Conservation (phyloP, 2,888 invertebrate species). For the Meiosimyza platycephala region DNA sequence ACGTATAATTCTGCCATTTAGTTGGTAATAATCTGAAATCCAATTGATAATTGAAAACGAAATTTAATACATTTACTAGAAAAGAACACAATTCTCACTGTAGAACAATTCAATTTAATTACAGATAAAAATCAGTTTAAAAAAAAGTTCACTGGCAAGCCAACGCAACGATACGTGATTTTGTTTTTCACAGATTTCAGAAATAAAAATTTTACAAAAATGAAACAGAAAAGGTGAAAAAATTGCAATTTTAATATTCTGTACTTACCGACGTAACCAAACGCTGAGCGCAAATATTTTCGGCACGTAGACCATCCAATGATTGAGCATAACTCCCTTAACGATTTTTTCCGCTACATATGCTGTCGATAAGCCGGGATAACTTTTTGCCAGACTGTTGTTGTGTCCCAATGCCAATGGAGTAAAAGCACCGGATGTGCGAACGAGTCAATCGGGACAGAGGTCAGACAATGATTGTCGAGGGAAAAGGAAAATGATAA, state of each 20-base stretch:
- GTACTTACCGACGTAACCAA: slow-evolving; percentile 61
- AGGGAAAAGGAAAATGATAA: slow-evolving; percentile 2
- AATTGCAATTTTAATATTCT: slow-evolving; percentile 3
- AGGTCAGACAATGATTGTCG: background rate
- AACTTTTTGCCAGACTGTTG: slow-evolving; percentile 52
- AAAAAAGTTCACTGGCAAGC: no score
- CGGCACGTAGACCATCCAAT: slow-evolving; percentile 64
- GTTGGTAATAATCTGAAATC: slow-evolving; percentile 59
- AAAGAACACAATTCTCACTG: background rate
- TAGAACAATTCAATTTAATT: slow-evolving; percentile 20
- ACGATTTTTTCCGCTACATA: slow-evolving; percentile 64
- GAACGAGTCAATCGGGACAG: background rate
- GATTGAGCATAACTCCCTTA: slow-evolving; percentile 61
- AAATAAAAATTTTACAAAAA: slow-evolving; percentile 19
- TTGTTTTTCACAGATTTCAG: slow-evolving; percentile 22
- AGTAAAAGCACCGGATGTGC: background rate
- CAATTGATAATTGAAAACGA: slow-evolving; percentile 32
- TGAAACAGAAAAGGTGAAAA: slow-evolving; percentile 35
- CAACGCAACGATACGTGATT: background rate
- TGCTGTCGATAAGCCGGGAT: slow-evolving; percentile 63
- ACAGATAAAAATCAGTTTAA: background rate
- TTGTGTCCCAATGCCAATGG: slow-evolving; percentile 13
- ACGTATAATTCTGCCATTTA: slow-evolving; percentile 64
- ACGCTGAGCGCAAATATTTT: slow-evolving; percentile 64
- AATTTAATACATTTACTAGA: slow-evolving; percentile 26